These are phyloP conservation scores for Podargus strigoides DNA, from an alignment of 2,797 vertebrate genomes.

Conservation along the genomic window DNA sequence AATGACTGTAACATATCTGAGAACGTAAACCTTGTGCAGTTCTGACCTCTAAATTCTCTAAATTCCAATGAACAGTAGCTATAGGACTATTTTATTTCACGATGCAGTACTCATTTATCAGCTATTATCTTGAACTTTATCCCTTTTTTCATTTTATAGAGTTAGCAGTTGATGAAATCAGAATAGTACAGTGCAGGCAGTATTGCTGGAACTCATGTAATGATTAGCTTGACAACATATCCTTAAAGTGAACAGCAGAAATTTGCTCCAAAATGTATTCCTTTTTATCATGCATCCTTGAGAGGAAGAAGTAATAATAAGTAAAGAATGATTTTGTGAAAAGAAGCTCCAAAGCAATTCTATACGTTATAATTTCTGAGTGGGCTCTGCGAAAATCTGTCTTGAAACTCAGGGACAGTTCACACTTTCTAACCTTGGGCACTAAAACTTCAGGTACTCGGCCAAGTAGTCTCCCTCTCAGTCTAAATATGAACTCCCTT, in stretches of 20 bases:
- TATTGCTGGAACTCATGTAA: neutral
- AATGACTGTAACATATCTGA: neutral
- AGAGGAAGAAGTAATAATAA: neutral
- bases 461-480: neutral
- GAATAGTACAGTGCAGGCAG: neutral
- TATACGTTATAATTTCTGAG: neutral
- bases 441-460: neutral
- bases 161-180: constrained; percentile 64
- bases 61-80: constrained; percentile 63
- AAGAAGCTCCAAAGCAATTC: neutral
- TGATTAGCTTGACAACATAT: constrained; percentile 37
- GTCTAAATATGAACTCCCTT: neutral
- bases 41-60: constrained; percentile 51
- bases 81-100: constrained; percentile 45
- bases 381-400: neutral
- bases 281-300: neutral
- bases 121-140: constrained; percentile 70
- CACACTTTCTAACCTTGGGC: neutral
- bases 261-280: neutral
- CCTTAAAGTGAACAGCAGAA: constrained; percentile 29
- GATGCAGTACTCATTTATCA: constrained; percentile 41
- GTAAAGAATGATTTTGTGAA: neutral
- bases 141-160: constrained; percentile 63
- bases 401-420: neutral
- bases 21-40: constrained; percentile 43